Base-by-base conservation (phyloP, 2,888 invertebrate genomes). In the Ormyrus rosae region DNA sequence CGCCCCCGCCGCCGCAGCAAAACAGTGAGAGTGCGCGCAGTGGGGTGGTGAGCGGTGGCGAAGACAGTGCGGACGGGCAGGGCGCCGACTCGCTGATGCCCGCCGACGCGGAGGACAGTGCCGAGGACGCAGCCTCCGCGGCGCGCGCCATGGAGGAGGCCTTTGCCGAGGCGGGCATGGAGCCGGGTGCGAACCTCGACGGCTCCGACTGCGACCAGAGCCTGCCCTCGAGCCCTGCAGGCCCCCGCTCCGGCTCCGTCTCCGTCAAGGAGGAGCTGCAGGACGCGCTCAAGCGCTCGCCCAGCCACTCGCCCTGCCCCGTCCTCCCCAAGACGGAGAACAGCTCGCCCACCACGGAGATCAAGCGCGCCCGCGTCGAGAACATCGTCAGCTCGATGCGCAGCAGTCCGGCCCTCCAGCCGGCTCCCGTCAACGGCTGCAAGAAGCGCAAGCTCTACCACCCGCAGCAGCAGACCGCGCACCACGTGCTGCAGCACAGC, bases 401-500 rank as follows among this genome's bases (percentile, higher is more conserved):
- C 83, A 95, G 96, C 84, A 96, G 96, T 89, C 96, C 96, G 58
- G 96, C 95, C 48, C 74, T 81, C 1, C 80, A 81, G 63, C 68
- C 80, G 8, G 69, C 63, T 8, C 45, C 95, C 90, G 96, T 96
- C 85, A 97, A 97, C 91, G 97, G 98, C 69, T 98, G 97, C 91
- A 98, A 98, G 91, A 99, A 99, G 91, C 94, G 98, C 68, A 99
- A 99, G 91, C 93, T 98, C 51, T 98, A 98, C 90, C 97, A 98
- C 88, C 98, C 98, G 10, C 97, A 98, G 91, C 98, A 98, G 89
- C 97, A 98, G 91, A 96, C 96, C 88, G 92, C 92, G 3, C 92
- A 93, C 65, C 90, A 93, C 74, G 92, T 93, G 91, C 93, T 73
- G 56, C 80, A 81, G 67, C 76, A 78, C 69, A 75, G 70, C 51